Base-by-base conservation (phyloP, 2,797 vertebrate genomes). In the Rhinella marina region DNA sequence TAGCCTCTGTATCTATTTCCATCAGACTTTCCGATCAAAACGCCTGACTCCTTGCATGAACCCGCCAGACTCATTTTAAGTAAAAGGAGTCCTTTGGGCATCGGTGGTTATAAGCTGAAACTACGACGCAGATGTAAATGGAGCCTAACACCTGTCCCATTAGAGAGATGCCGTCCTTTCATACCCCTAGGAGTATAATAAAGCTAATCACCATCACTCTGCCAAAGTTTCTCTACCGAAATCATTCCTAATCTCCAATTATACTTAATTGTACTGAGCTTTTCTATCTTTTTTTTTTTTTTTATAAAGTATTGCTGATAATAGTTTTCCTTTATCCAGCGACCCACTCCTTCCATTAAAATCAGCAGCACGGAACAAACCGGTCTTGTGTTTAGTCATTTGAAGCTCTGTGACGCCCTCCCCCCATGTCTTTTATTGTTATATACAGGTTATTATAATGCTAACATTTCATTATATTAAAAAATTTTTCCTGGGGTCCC, bases 361-460 rank as follows among this genome's bases (percentile, higher is more conserved):
- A 75, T 12, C 25, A 29, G 21, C 57, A 56, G 66, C 56, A 32
- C 21, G 17, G 32, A 41, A n/a, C 54, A 3, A 75, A 13, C 29
- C 68, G 41, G 17, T 48, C 27, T 23, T 70, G 52, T 56, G 41
- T 68, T 56, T 84, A 75, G 79, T 66, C n/a, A 87, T 70, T 87
- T 83, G 23, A 82, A 77, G 54, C 76, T 48, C 80, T 5, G 23
- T 21, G n/a, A 14, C 72, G 59, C 59, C 64, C 62, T 19, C 79
- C 62, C 82, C 59, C 52, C 70, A 48, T 64, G 77, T 54, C 27
- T 57, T 81, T 29, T 81, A 81, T 88, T 85, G 87, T 85, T 88
- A 76, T 64, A 54, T 57, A 81, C 81, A 77, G 78, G 56, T 72
- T 76, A 48, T 54, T 81, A 50, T 56, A 88, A 62, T 66, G 41